Percentiles rank a stretch among this genome's conserved stretches.
Conservation (phyloP, 2,797 vertebrate genomes). For the Pseudochirops cupreus region DNA sequence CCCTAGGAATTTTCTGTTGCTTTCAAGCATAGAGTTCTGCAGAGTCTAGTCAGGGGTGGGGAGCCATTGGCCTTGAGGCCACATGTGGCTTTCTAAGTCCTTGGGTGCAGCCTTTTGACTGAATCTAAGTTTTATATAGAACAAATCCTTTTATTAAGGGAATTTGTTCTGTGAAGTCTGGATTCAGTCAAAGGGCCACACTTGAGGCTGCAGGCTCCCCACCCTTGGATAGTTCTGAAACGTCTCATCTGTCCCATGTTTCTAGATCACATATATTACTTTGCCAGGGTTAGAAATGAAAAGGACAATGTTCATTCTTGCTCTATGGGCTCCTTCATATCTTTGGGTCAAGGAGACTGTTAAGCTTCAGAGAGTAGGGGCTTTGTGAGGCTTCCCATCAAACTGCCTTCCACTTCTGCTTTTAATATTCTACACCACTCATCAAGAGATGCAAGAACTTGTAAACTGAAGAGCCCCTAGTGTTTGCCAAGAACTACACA, state of each 20-base stretch:
- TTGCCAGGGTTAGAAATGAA: background rate
- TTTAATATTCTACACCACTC: background rate
- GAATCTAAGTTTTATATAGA: no score
- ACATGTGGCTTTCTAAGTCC: no score
- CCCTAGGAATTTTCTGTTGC: background rate
- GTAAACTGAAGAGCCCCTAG: conserved; percentile 11
- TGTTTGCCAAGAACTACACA: conserved; percentile 33
- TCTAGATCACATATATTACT: background rate
- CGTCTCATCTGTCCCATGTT: background rate
- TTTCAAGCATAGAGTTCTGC: background rate
- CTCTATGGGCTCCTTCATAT: background rate
- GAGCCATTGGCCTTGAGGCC: no score
- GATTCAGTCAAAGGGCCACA: no score
- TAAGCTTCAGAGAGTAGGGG: background rate
- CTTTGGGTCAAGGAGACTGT: background rate
- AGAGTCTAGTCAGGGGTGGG: background rate
- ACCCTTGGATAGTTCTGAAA: background rate
- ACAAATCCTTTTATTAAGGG: no score
- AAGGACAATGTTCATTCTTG: background rate
- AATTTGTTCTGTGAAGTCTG: no score
- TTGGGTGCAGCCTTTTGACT: no score
- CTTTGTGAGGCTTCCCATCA: conserved; percentile 9
- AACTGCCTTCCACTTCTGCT: background rate
- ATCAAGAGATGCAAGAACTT: accelerated
- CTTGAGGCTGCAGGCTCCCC: no score